Conservation (phyloP, 2,113 vertebrate species). For the Astur gentilis region DNA sequence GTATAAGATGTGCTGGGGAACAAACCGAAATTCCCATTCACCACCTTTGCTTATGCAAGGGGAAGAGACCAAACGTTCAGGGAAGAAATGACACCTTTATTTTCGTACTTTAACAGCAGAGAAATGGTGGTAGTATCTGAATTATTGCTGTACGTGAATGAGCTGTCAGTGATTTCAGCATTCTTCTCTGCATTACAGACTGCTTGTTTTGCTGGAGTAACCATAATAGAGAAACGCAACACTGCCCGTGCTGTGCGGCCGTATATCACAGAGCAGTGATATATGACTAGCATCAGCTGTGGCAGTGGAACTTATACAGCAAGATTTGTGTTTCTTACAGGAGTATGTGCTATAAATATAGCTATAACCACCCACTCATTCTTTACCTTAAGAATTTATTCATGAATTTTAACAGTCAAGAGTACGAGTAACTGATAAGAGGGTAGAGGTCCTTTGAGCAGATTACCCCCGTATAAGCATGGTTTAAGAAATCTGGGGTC, state of each 20-base stretch:
- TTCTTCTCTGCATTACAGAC: neutral
- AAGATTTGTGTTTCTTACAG: neutral
- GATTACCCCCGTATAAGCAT: neutral
- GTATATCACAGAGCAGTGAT: neutral
- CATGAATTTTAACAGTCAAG: neutral
- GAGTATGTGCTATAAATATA: neutral
- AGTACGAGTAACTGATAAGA: neutral
- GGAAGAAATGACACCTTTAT: neutral
- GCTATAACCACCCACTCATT: neutral
- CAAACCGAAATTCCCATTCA: neutral
- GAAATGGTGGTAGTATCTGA: neutral
- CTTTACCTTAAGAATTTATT: neutral
- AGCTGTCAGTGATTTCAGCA: neutral
- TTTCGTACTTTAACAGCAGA: neutral
- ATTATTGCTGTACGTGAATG: neutral
- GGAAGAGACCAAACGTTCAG: neutral
- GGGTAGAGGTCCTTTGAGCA: neutral
- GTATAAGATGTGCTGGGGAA: neutral
- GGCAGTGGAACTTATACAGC: neutral
- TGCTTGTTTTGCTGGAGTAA: slow-evolving; percentile 1
- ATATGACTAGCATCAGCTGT: neutral
- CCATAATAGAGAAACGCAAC: neutral
- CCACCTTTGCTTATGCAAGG: neutral
- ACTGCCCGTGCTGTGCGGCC: neutral
- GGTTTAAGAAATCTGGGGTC: neutral